Conservation (phyloP, 2,888 invertebrate genomes). For the Mesodorylaimus sp. region DNA sequence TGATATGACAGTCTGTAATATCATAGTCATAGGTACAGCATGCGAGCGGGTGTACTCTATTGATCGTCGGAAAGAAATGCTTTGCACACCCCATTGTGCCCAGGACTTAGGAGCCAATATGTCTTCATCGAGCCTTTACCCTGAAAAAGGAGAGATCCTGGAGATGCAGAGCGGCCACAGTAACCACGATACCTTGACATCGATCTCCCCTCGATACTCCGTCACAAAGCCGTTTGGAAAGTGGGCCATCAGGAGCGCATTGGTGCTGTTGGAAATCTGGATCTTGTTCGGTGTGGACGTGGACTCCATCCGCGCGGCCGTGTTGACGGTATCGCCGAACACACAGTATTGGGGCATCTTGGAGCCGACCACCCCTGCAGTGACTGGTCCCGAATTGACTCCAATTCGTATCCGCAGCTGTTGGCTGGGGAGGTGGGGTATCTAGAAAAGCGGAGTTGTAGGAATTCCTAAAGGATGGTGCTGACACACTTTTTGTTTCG, state of each 20-base stretch:
- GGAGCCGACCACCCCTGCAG: not conserved
- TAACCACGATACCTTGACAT: constrained; percentile 3
- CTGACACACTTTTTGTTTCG: too few species aligned
- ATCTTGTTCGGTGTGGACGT: not conserved
- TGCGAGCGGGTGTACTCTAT: too few species aligned
- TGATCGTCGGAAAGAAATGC: too few species aligned
- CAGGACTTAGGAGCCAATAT: too few species aligned
- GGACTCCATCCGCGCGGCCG: constrained; percentile 2
- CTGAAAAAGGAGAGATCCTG: too few species aligned
- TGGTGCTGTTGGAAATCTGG: not conserved
- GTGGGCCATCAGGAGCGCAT: not conserved
- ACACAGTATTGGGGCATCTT: not conserved
- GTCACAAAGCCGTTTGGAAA: not conserved
- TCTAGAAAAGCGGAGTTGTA: too few species aligned
- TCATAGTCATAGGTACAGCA: too few species aligned
- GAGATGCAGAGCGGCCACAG: too few species aligned
- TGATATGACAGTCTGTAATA: too few species aligned
- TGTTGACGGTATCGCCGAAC: constrained; percentile 6
- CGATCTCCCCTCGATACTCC: not conserved
- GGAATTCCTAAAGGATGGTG: too few species aligned
- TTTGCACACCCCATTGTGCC: too few species aligned
- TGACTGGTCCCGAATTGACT: not conserved
- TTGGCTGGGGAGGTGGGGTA: not conserved
- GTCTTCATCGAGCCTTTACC: not conserved
- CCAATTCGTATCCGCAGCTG: not conserved